These are phyloP conservation scores for Collichthys lucidus DNA, from an alignment of 2,113 vertebrate species.

Conservation along the genomic window DNA sequence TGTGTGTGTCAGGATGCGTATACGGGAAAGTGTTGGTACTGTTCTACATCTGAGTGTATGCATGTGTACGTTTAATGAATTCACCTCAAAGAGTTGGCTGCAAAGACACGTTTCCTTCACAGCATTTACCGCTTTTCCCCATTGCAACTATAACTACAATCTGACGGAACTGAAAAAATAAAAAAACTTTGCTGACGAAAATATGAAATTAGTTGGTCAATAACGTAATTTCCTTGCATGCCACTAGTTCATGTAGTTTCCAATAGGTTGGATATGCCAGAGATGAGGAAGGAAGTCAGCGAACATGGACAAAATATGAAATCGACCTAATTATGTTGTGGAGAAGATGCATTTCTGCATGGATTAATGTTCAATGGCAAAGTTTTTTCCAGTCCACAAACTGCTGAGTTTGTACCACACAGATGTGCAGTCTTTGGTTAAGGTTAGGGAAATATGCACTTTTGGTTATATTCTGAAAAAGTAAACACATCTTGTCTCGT, in stretches of 20 bases:
- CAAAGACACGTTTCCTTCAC: background rate
- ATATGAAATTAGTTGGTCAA: background rate
- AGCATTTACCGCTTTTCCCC: background rate
- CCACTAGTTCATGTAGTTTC: too few species aligned
- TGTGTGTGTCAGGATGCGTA: constrained; percentile 47
- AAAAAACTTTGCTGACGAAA: background rate
- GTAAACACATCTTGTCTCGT: background rate
- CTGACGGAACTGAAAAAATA: background rate
- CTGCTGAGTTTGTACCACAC: background rate
- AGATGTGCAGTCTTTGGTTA: background rate
- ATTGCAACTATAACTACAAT: background rate
- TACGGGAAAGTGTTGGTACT: constrained; percentile 9
- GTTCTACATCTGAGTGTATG: background rate
- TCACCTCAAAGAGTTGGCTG: background rate
- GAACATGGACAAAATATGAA: background rate
- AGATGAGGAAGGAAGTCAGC: too few species aligned
- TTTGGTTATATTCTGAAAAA: background rate
- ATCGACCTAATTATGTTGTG: background rate
- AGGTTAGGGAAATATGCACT: background rate
- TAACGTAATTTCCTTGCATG: too few species aligned
- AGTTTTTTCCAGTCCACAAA: background rate
- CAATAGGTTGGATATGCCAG: too few species aligned
- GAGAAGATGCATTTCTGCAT: background rate
- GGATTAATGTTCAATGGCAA: background rate
- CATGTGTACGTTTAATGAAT: background rate